These are phyloP conservation scores for Rotaria sp. DNA, from an alignment of 2,888 invertebrate species.

Conservation along the genomic window DNA sequence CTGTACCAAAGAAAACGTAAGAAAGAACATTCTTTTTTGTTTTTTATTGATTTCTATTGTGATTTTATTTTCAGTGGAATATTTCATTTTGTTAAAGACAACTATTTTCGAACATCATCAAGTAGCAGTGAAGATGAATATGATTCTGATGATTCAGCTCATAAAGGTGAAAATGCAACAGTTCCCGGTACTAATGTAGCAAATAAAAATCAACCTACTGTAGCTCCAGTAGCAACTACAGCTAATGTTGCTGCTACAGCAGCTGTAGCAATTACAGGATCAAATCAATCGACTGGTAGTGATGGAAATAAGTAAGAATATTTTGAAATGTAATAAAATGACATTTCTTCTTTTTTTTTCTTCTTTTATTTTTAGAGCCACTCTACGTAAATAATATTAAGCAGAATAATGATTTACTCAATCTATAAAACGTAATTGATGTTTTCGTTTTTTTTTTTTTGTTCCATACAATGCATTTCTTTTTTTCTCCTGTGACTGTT, in stretches of 20 bases:
- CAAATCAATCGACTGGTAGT: neutral
- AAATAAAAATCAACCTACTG: neutral
- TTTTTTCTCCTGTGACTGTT: neutral
- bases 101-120: conserved; percentile 34
- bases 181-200: neutral
- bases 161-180: conserved; percentile 31
- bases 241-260: neutral
- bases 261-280: neutral
- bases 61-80: conserved; percentile 32
- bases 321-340: no score
- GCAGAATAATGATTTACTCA: neutral
- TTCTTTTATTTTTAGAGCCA: neutral
- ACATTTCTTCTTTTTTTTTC: neutral
- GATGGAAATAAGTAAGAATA: neutral
- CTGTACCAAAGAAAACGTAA: conserved; percentile 61
- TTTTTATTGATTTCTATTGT: no score
- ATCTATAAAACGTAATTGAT: neutral
- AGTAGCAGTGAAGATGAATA: conserved; percentile 32
- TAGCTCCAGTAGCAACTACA: neutral
- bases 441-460: neutral
- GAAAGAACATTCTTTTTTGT: neutral
- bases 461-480: conserved; percentile 9
- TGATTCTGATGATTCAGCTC: conserved; percentile 26
- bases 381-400: neutral
- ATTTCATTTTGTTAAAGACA: conserved; percentile 40